Percentiles rank a stretch among this genome's conserved stretches.
Evolutionary conservation across 2,113 vertebrate genomes (phyloP).

Genomic region (Noturus placidus): DNA sequence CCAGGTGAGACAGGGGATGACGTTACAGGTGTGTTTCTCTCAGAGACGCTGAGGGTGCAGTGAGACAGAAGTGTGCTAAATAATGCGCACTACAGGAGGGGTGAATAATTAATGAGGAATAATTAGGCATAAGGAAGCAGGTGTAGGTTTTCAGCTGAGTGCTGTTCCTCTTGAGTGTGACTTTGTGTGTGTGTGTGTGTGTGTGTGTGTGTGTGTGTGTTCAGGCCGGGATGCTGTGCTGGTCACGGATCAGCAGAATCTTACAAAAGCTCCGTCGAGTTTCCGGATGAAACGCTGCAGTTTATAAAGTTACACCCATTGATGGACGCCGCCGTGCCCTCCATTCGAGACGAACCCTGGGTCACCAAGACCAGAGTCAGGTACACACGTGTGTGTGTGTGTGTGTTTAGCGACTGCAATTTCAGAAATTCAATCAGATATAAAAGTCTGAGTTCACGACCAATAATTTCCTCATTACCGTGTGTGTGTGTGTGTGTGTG

Average conservation of each 20-base stretch:
- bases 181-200: conserved; percentile 57
- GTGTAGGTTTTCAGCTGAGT: conserved; percentile 57
- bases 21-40: neutral
- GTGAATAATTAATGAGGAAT: conserved; percentile 70
- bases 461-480: neutral
- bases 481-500: conserved; percentile 19
- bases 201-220: conserved; percentile 50
- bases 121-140: conserved; percentile 61
- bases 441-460: neutral
- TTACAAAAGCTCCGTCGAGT: conserved; percentile 92
- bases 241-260: conserved; percentile 87
- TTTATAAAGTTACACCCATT: conserved; percentile 98
- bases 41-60: neutral
- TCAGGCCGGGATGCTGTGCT: conserved; percentile 93
- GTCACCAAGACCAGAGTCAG: conserved; percentile 98
- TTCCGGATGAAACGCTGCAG: conserved; percentile 92
- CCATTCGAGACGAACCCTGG: conserved; percentile 91
- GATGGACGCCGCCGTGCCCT: conserved; percentile 92
- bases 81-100: neutral
- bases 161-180: conserved; percentile 50
- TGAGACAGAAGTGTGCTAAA: neutral
- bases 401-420: neutral
- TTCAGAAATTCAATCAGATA: neutral
- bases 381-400: conserved; percentile 60
- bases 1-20: neutral